Conservation (phyloP, 2,113 vertebrate genomes). For the Garra rufa region DNA sequence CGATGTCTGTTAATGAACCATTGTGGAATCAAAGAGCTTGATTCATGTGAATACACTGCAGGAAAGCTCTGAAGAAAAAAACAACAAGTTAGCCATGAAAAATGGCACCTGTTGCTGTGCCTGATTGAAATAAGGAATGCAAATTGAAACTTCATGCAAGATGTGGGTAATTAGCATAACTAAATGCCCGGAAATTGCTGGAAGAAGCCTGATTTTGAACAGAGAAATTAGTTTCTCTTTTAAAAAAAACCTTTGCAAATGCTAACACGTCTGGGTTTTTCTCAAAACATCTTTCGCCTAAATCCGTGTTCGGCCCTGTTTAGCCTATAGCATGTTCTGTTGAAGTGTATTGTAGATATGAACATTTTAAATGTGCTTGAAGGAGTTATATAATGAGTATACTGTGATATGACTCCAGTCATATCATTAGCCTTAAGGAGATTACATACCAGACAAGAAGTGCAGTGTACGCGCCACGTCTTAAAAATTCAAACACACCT, state of each 20-base stretch:
- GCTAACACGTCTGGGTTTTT: not conserved
- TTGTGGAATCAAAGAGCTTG: conserved; percentile 33
- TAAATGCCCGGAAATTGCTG: conserved; percentile 20
- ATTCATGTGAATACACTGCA: not conserved
- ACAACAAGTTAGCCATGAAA: conserved; percentile 14
- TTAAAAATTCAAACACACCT: not conserved
- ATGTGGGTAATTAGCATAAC: conserved; percentile 21
- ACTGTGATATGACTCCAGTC: not conserved
- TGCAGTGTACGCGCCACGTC: not conserved
- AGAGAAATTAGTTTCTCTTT: not conserved
- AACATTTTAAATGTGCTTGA: not conserved
- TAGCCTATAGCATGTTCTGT: not conserved
- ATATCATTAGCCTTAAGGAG: not conserved
- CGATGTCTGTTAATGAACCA: conserved; percentile 23
- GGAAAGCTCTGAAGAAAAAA: conserved; percentile 5
- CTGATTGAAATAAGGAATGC: conserved; percentile 43
- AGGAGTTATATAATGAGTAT: not conserved
- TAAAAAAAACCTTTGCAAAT: not conserved
- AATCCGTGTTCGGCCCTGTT: not conserved
- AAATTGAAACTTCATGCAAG: conserved; percentile 38
- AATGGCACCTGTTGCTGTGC: conserved; percentile 33
- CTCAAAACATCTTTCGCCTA: not conserved
- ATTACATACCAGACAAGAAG: not conserved
- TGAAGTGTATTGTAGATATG: not conserved
- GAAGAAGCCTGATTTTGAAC: not conserved